These are phyloP conservation scores for Apogon hyalosoma DNA, from an alignment of 2,797 vertebrate species.

Conservation along the genomic window DNA sequence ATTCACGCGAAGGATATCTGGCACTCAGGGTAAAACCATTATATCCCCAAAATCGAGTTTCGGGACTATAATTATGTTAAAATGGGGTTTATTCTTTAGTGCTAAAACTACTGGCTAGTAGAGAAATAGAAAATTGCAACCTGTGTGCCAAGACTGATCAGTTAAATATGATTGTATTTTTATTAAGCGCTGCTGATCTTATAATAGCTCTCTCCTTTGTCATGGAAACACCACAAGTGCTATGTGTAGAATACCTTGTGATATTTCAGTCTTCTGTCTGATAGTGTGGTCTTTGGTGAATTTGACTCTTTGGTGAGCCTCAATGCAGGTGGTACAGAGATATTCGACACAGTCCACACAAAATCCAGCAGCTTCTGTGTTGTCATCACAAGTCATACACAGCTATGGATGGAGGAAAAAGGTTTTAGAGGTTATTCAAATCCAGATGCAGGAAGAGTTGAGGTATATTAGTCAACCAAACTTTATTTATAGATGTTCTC, in stretches of 20 bases:
- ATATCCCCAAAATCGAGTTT: too few species aligned
- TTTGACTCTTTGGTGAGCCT: constrained; percentile 95
- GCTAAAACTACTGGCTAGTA: too few species aligned
- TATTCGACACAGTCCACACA: constrained; percentile 96
- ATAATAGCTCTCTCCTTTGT: neutral
- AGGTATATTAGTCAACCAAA: too few species aligned
- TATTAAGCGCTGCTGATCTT: neutral
- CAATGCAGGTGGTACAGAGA: constrained; percentile 94
- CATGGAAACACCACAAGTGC: constrained; percentile 13
- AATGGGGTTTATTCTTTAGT: too few species aligned
- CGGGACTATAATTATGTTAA: too few species aligned
- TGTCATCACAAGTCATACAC: constrained; percentile 95
- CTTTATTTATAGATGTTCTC: too few species aligned
- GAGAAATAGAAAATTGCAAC: too few species aligned
- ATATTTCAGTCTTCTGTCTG: constrained; percentile 90
- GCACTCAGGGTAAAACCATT: too few species aligned
- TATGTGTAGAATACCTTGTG: constrained; percentile 83
- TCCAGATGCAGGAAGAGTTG: too few species aligned
- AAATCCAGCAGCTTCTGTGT: constrained; percentile 93
- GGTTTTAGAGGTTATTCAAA: neutral
- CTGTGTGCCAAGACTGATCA: too few species aligned
- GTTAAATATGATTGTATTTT: neutral
- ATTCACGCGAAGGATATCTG: too few species aligned
- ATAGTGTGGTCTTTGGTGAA: constrained; percentile 96
- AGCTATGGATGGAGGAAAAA: constrained; percentile 75